Base-by-base conservation (phyloP, 1,140 invertebrate species). In the Artemia franciscana region DNA sequence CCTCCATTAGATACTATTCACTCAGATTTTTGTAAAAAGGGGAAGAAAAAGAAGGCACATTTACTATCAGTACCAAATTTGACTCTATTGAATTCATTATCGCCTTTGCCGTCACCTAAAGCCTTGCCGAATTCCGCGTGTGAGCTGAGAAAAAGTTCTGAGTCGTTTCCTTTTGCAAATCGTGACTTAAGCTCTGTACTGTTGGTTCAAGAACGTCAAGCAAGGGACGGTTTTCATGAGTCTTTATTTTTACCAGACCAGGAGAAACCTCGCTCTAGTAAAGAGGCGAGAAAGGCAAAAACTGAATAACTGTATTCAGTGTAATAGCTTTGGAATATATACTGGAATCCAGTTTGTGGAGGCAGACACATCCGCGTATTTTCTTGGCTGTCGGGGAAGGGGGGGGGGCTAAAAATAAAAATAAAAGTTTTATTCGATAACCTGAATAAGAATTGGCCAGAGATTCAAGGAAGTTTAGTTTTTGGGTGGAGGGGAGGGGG, bases 151-250 rank as follows among this genome's bases (percentile, higher is more conserved):
- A 69, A 76, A 27, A 75, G 75, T 65, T 68, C 75, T 27, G 74
- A 78, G 66, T 76, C 68, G 78, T 79, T 67, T 71, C 74, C 60
- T 79, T 79, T 70, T 77, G 77, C 21, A 78, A 79, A 69, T 78
- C 77, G 77, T 12, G 77, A 76, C 30, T 70, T 80, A 15, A 79
- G 78, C 68, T 79, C 78, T 5, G 78, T 79, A 26, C 71, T 80
- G 24, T 78, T 79, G 68, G 76, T 80, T 18, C 76, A 79, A 68
- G 78, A 79, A 67, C 79, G 77, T 67, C 66, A 78, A n/a, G 78
- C 77, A 70, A 78, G 78, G 4, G 78, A 80, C 66, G 78, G 79
- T 68, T 80, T 80, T 67, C 78, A 80, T 67, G 78, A 80, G 69
- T 78, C 77, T 15, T 67, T 80, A 3, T 80, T 80, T 64, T 62